A percentile compares a stretch with the other conserved stretches of the same genome.
Conservation (phyloP, 1,140 invertebrate species). For the Nautilus pompilius region DNA sequence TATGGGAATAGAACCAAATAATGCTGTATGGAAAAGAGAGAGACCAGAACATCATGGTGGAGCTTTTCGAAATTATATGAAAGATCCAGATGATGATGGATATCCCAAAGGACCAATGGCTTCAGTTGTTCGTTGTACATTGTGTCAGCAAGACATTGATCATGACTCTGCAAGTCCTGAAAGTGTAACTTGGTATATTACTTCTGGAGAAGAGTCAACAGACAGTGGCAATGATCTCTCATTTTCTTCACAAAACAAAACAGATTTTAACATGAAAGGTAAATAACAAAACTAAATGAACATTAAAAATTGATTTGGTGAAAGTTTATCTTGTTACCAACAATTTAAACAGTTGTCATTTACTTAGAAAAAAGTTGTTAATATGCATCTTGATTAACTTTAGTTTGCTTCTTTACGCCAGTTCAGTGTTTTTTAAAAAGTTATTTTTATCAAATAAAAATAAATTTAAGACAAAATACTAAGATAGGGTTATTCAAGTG, state of each 20-base stretch:
- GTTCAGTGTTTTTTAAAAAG: too few relatives aligned
- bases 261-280: slow-evolving; percentile 43
- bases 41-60: slow-evolving; percentile 49
- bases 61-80: slow-evolving; percentile 45
- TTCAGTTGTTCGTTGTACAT: slow-evolving; percentile 28
- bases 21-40: slow-evolving; percentile 46
- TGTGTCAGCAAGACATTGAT: slow-evolving; percentile 39
- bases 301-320: neutral
- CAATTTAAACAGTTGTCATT: too few relatives aligned
- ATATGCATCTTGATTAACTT: too few relatives aligned
- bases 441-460: too few relatives aligned
- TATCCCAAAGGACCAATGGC: slow-evolving; percentile 39
- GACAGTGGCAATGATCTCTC: neutral
- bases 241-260: slow-evolving; percentile 7
- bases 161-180: slow-evolving; percentile 42
- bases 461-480: too few relatives aligned
- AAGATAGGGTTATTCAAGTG: too few relatives aligned
- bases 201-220: slow-evolving; percentile 25
- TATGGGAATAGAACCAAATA: slow-evolving; percentile 48
- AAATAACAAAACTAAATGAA: neutral
- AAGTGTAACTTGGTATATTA: slow-evolving; percentile 39
- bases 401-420: too few relatives aligned
- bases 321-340: neutral
- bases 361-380: too few relatives aligned
- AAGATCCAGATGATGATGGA: slow-evolving; percentile 44